A percentile compares a stretch with the other conserved stretches of the same genome.
Conservation (phyloP, 2,888 invertebrate species). For the Dyspetes luteomarginatus region DNA sequence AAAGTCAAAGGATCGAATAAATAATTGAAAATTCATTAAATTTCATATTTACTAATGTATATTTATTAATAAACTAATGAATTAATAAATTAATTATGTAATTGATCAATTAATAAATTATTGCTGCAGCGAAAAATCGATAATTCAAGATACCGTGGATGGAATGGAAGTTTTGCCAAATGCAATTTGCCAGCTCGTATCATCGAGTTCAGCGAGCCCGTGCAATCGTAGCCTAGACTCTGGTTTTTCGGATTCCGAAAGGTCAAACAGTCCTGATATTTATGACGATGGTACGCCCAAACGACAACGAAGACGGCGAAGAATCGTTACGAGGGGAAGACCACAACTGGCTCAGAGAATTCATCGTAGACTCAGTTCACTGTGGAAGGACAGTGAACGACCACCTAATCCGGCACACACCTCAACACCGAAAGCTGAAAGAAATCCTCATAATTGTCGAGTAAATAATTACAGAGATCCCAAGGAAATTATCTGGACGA, state of each 20-base stretch:
- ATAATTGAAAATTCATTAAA: no score
- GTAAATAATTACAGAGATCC: not conserved
- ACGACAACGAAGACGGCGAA: conserved; percentile 61
- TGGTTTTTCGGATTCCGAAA: conserved; percentile 92
- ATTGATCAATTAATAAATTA: not conserved
- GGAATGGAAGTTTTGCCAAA: conserved; percentile 8
- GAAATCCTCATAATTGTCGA: conserved; percentile 16
- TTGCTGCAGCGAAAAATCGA: conserved; percentile 42
- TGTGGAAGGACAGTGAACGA: conserved; percentile 67
- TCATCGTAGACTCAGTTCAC: conserved; percentile 62
- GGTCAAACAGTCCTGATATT: conserved; percentile 82
- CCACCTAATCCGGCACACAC: conserved; percentile 75
- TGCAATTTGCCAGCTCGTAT: conserved; percentile 28
- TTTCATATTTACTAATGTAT: no score
- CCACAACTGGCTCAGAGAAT: conserved; percentile 47
- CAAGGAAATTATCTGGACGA: conserved; percentile 38
- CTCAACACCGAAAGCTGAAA: conserved; percentile 77
- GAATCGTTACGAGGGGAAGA: conserved; percentile 58
- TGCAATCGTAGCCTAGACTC: conserved; percentile 90
- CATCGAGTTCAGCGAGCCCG: conserved; percentile 73
- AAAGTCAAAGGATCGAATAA: no score
- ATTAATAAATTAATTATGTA: not conserved
- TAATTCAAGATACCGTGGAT: conserved; percentile 12
- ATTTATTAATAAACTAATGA: no score
- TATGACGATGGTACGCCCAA: conserved; percentile 61